Conservation (phyloP, 1,140 invertebrate genomes). For the Nasonia vitripennis region DNA sequence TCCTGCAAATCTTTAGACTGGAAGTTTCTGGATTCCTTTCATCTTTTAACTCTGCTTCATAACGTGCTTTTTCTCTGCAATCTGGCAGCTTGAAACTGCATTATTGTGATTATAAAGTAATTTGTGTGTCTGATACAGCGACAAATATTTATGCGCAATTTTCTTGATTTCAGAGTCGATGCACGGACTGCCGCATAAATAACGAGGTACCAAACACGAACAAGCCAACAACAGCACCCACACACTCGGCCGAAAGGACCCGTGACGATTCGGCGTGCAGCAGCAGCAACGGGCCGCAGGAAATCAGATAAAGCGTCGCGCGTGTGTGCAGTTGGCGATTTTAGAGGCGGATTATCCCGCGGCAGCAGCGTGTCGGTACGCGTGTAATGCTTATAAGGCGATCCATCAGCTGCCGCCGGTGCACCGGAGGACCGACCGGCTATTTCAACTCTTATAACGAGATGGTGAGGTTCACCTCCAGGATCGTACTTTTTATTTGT, state of each 20-base stretch:
- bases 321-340: constrained; percentile 4
- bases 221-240: background rate
- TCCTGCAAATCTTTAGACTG: background rate
- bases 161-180: background rate
- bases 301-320: constrained; percentile 8
- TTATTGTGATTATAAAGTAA: background rate
- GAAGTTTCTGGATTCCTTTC: background rate
- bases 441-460: constrained; percentile 19
- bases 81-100: background rate
- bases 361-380: constrained; percentile 22
- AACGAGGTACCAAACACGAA: background rate
- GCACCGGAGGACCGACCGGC: background rate
- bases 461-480: constrained; percentile 11
- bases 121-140: background rate
- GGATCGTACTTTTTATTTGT: constrained; percentile 3
- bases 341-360: constrained; percentile 12
- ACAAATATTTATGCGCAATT: background rate
- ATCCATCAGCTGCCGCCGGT: constrained; percentile 46
- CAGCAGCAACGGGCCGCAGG: background rate
- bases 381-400: constrained; percentile 53
- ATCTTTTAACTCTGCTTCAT: background rate
- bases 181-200: background rate
- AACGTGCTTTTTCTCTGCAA: background rate
- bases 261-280: background rate
- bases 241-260: background rate